phyloP scores from a whole-genome alignment of 2,888 invertebrate genomes.

The Schrankia costaestrigalis region DNA sequence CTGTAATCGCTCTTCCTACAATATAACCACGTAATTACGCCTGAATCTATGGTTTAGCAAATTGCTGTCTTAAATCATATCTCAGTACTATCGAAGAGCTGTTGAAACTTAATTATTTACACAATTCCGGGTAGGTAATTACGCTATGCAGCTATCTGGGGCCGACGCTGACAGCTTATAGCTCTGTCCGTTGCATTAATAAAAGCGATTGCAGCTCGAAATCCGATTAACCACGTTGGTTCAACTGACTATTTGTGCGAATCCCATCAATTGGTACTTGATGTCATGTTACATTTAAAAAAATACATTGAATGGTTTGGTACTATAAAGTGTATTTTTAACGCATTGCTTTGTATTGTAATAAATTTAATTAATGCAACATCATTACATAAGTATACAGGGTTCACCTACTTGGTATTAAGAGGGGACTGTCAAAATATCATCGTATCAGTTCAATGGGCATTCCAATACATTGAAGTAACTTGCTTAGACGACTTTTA shows the following conservation, averaged over 20 bases:
- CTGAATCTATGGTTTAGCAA: not conserved
- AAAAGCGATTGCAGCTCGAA: constrained; percentile 43
- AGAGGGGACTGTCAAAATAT: no score
- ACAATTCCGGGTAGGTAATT: constrained; percentile 17
- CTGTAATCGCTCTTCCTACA: constrained; percentile 5
- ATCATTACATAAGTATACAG: no score
- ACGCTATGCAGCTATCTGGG: constrained; percentile 20
- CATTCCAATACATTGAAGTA: no score
- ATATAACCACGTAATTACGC: not conserved
- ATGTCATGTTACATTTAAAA: constrained; percentile 22
- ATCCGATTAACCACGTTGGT: constrained; percentile 48
- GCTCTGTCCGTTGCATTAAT: constrained; percentile 42
- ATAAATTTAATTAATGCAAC: no score
- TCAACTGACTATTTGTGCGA: constrained; percentile 40
- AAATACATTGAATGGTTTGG: no score
- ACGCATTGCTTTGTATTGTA: no score
- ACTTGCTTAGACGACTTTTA: no score
- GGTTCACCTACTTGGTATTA: no score
- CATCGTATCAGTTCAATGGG: no score
- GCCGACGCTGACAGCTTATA: constrained; percentile 31
- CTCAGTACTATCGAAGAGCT: constrained; percentile 2
- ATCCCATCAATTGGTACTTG: constrained; percentile 38
- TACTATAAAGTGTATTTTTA: no score
- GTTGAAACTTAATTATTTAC: constrained; percentile 20
- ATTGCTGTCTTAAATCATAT: constrained; percentile 3